phyloP scores from a whole-genome alignment of 1,140 invertebrate genomes.

The Harpegnathos saltator region DNA sequence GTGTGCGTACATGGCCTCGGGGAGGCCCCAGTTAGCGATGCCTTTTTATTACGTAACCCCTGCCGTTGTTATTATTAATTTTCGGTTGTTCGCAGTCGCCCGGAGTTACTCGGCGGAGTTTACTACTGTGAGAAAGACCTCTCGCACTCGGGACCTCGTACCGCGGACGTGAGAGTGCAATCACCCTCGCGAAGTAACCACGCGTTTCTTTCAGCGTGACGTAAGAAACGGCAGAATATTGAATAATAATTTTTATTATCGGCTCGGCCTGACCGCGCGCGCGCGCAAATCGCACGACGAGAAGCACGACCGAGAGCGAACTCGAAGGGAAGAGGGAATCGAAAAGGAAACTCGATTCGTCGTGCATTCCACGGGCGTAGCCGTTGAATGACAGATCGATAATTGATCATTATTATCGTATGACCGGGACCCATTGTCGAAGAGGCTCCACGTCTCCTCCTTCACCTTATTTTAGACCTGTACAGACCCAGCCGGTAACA shows the following conservation, averaged over 20 bases:
- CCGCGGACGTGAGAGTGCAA: not conserved
- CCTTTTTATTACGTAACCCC: constrained; percentile 76
- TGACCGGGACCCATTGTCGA: constrained; percentile 82
- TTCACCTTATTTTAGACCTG: constrained; percentile 66
- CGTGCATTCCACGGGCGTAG: constrained; percentile 81
- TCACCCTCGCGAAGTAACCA: not conserved
- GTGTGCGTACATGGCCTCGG: constrained; percentile 39
- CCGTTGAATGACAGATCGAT: constrained; percentile 85
- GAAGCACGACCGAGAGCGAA: constrained; percentile 10
- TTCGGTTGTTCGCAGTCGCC: constrained; percentile 74
- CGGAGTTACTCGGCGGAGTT: constrained; percentile 77
- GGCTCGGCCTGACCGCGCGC: not conserved
- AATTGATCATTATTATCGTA: constrained; percentile 86
- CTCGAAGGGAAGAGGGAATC: constrained; percentile 62
- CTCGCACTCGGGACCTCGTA: constrained; percentile 9
- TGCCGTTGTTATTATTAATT: constrained; percentile 81
- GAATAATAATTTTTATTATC: not conserved
- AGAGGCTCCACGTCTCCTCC: constrained; percentile 71
- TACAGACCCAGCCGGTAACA: constrained; percentile 76
- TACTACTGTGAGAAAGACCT: constrained; percentile 79
- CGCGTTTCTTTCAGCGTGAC: not conserved
- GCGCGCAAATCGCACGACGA: not conserved
- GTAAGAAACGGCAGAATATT: not conserved
- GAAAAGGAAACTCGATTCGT: constrained; percentile 79
- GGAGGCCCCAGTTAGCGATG: constrained; percentile 76